These are phyloP conservation scores for Mesochorus sp. DNA, from an alignment of 2,888 invertebrate genomes.

Conservation along the genomic window DNA sequence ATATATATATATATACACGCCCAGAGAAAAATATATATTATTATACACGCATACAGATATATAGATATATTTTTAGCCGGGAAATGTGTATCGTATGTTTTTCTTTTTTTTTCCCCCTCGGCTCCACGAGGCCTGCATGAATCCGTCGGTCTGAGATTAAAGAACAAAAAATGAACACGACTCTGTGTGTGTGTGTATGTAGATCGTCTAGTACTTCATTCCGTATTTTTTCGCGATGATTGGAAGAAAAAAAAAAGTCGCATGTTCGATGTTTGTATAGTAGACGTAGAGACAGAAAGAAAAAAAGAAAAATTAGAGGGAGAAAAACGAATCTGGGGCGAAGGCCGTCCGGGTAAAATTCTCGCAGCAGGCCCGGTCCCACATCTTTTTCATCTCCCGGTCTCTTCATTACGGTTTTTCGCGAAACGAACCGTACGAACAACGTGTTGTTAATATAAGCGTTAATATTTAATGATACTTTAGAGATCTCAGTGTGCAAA, in stretches of 20 bases:
- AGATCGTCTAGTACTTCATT: conserved; percentile 39
- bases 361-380: not conserved
- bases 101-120: conserved; percentile 24
- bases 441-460: conserved; percentile 40
- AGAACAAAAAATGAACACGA: not conserved
- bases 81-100: conserved; percentile 56
- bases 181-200: conserved; percentile 29
- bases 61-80: conserved; percentile 75
- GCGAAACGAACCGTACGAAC: conserved; percentile 28
- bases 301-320: not conserved
- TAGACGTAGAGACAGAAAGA: not conserved
- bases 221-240: conserved; percentile 27
- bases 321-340: not conserved
- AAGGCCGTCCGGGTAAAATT: not conserved
- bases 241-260: conserved; percentile 26
- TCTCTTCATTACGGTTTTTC: conserved; percentile 4
- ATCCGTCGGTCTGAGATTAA: conserved; percentile 18
- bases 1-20: conserved; percentile 63
- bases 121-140: conserved; percentile 23
- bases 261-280: conserved; percentile 56
- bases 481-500: conserved; percentile 59
- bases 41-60: conserved; percentile 60
- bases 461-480: conserved; percentile 49
- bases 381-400: not conserved
- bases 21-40: conserved; percentile 63